These are phyloP conservation scores for Caenorhabditis imperialis DNA, from an alignment of 2,888 invertebrate species.

Conservation along the genomic window DNA sequence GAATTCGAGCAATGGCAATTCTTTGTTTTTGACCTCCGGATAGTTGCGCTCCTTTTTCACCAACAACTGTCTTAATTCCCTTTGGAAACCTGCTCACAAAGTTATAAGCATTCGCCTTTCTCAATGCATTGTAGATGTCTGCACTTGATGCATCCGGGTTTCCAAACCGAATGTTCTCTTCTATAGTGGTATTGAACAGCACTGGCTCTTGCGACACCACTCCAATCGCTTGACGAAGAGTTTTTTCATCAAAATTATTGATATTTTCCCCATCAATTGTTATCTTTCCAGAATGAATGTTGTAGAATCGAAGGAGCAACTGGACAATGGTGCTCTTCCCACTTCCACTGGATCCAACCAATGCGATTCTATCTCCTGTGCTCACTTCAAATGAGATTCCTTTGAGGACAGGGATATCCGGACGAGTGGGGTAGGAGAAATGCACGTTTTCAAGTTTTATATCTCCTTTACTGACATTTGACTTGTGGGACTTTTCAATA, in stretches of 20 bases:
- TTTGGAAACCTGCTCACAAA: conserved; percentile 79
- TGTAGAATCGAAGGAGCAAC: conserved; percentile 63
- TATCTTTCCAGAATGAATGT: conserved; percentile 67
- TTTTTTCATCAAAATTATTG: conserved; percentile 79
- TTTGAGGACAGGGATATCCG: conserved; percentile 75
- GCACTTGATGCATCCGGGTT: conserved; percentile 54
- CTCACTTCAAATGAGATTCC: conserved; percentile 59
- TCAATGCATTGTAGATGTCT: conserved; percentile 63
- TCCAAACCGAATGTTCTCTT: conserved; percentile 80
- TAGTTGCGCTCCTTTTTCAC: conserved; percentile 79
- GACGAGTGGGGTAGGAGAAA: conserved; percentile 80
- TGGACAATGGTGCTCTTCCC: conserved; percentile 70
- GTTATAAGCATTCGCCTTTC: conserved; percentile 79
- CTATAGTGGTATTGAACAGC: conserved; percentile 82
- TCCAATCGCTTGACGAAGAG: conserved; percentile 79
- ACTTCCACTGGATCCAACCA: conserved; percentile 69
- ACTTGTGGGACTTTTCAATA: conserved; percentile 69
- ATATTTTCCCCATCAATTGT: conserved; percentile 79
- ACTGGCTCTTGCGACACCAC: conserved; percentile 81
- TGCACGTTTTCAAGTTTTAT: conserved; percentile 79
- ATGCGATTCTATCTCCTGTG: conserved; percentile 66
- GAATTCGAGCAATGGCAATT: conserved; percentile 62
- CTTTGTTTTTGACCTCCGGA: conserved; percentile 79
- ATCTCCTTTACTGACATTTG: conserved; percentile 78
- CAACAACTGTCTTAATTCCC: conserved; percentile 79